Base-by-base conservation (phyloP, 2,888 invertebrate species). In the Hypsopygia costalis region DNA sequence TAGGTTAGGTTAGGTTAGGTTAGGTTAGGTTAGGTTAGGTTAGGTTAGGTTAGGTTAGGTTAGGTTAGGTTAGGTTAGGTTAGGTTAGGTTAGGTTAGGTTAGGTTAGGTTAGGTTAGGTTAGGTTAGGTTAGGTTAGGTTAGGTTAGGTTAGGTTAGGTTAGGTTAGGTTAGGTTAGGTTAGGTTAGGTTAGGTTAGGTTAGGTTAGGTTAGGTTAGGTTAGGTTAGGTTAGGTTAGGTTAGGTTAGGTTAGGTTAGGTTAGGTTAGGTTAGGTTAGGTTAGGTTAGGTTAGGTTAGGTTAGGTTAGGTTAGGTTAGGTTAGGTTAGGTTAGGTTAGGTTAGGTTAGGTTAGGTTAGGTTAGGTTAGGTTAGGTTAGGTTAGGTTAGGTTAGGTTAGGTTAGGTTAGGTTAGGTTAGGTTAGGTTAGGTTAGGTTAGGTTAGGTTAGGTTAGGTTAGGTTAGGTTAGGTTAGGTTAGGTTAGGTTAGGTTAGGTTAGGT, bases 201-300 rank as follows among this genome's bases (percentile, higher is more conserved):
- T 40, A 10, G 5, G 11, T 10, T 30, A 9, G 10, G 11, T 5
- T 9, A 10, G 10, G 10, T n/a, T 38, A 39, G 40, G 43, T 43
- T 43, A 44, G 44, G 44, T 44, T 44, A 44, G 44, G 40, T 40
- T 44, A 40, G 36, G 36, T 44, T 44, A 36, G 36, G 36, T 43
- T 43, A 40, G 39, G 34, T 44, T 40, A 36, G 36, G 33, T 36
- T 44, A 34, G 34, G 40, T 37, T 44, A 37, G 40, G 34, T 44
- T 40, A 36, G 40, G 38, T 44, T 44, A 40, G 40, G 40, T 40
- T 44, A 44, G 40, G 40, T 38, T 44, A 44, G 44, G 47, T 44
- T 47, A 43, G 46, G 46, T 47, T 47, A 47, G 43, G 46, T 44
- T 44, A 44, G 44, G 40, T 44, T 44, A 44, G 40, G 43, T 43